phyloP scores from a whole-genome alignment of 1,140 invertebrate genomes.

The Halesus radiatus region DNA sequence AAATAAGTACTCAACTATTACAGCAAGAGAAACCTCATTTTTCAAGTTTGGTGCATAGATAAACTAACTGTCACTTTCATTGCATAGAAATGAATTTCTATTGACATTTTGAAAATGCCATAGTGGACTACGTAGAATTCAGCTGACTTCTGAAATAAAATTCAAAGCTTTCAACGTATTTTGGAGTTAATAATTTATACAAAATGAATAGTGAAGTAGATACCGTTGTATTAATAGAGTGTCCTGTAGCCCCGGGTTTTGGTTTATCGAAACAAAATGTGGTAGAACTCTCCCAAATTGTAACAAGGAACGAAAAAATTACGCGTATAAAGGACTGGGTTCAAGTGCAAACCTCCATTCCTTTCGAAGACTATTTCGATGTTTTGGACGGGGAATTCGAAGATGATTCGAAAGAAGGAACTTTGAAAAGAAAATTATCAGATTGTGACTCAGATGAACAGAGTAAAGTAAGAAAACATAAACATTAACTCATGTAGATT shows the following conservation, averaged over 20 bases:
- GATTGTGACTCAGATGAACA: conserved; percentile 16
- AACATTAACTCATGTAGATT: background rate
- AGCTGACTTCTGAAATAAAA: conserved; percentile 2
- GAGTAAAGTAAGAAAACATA: background rate
- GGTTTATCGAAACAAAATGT: conserved; percentile 34
- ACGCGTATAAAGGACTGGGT: conserved; percentile 36
- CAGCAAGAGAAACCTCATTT: no score
- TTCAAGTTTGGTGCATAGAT: background rate
- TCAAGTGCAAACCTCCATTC: conserved; percentile 20
- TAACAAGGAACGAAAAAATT: conserved; percentile 26
- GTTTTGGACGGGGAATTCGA: conserved; percentile 7
- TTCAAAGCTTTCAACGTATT: no score
- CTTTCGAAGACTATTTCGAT: conserved; percentile 19
- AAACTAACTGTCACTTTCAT: background rate
- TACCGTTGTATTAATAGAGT: background rate
- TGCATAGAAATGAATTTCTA: background rate
- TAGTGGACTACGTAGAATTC: background rate
- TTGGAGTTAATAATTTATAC: background rate
- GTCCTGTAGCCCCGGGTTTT: conserved; percentile 14
- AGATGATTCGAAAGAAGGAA: background rate
- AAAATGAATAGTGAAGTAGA: conserved; percentile 13
- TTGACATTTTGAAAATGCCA: conserved; percentile 24
- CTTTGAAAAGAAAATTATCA: conserved; percentile 15
- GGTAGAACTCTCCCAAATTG: conserved; percentile 6
- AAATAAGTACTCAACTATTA: no score